Conservation (phyloP, 2,113 vertebrate genomes). For the Gadus chalcogrammus region DNA sequence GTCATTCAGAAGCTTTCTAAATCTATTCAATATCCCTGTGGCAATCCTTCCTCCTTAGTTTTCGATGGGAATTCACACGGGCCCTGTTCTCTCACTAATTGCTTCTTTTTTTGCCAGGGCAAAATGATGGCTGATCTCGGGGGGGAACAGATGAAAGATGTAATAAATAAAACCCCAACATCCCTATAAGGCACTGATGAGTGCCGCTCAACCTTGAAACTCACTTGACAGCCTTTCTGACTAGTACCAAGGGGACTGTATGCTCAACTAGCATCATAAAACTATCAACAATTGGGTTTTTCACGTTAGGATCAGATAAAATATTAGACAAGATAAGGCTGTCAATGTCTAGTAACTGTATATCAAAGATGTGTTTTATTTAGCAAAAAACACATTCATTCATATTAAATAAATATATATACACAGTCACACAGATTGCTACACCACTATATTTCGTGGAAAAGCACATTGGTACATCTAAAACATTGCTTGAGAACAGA, state of each 20-base stretch:
- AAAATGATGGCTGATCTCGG: conserved; percentile 28
- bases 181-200: conserved; percentile 22
- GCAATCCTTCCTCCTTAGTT: not conserved
- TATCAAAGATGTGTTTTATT: too few species aligned
- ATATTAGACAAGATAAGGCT: too few species aligned
- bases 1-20: conserved; percentile 22
- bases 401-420: too few species aligned
- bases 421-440: too few species aligned
- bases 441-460: too few species aligned
- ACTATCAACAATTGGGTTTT: not conserved
- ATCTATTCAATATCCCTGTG: conserved; percentile 20
- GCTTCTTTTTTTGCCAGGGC: conserved; percentile 19
- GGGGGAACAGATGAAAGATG: conserved; percentile 28
- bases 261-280: not conserved
- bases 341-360: too few species aligned
- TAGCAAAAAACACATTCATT: too few species aligned
- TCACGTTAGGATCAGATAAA: too few species aligned
- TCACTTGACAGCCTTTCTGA: conserved; percentile 32
- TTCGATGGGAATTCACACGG: conserved; percentile 23
- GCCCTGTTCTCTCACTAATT: conserved; percentile 35
- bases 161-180: conserved; percentile 21
- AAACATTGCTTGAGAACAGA: too few species aligned
- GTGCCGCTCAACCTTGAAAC: conserved; percentile 44
- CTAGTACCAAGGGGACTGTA: not conserved
- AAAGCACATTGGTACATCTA: too few species aligned